phyloP scores from a whole-genome alignment of 53 echinoderm and acorn worm species.

The Holothuria scabra region DNA sequence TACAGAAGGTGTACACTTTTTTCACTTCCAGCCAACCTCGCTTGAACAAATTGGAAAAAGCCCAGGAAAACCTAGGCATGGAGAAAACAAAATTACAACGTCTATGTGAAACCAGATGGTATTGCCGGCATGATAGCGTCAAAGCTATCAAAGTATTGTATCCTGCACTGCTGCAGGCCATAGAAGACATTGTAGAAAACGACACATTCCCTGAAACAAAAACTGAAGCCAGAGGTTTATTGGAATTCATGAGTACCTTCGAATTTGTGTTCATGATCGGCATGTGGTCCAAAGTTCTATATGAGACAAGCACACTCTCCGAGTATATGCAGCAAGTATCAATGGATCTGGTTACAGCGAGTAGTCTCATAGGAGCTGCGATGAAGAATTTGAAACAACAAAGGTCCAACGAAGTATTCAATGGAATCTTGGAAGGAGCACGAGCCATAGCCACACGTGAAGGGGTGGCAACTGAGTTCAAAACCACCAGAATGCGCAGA shows the following conservation, averaged over 20 bases:
- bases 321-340: constrained; percentile 35
- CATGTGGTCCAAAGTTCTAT: constrained; percentile 26
- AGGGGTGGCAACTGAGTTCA: constrained; percentile 18
- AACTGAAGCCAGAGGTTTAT: constrained; percentile 18
- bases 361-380: too few species aligned
- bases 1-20: constrained; percentile 41
- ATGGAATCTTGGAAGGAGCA: constrained; percentile 1
- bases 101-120: constrained; percentile 42
- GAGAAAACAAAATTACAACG: too few species aligned
- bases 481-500: constrained; percentile 5
- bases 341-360: constrained; percentile 24
- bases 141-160: constrained; percentile 22
- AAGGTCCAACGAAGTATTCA: not conserved
- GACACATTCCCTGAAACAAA: not conserved
- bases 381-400: constrained; percentile 4
- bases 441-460: not conserved
- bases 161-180: constrained; percentile 13
- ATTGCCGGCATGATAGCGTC: constrained; percentile 13
- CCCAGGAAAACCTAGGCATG: too few species aligned
- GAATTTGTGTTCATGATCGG: constrained; percentile 29
- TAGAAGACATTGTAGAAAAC: constrained; percentile 6
- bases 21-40: constrained; percentile 16
- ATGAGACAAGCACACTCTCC: constrained; percentile 4
- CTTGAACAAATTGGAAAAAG: not conserved
- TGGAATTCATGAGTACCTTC: not conserved